phyloP scores from a whole-genome alignment of 2,113 vertebrate genomes.

The Conger conger region DNA sequence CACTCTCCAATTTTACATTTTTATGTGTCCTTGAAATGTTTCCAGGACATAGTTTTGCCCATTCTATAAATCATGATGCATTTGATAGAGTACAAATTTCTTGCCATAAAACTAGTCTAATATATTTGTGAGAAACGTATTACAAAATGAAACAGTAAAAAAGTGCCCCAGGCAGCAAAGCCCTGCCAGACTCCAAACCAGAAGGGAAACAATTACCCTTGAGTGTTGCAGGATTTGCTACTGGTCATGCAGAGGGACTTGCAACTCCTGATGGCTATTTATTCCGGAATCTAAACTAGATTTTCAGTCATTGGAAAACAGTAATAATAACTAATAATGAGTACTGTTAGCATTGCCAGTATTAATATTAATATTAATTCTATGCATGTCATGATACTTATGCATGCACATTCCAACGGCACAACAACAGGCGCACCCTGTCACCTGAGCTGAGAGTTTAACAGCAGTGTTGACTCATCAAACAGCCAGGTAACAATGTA shows the following conservation, averaged over 20 bases:
- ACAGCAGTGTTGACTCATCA: constrained; percentile 40
- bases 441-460: constrained; percentile 14
- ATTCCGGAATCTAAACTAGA: constrained; percentile 36
- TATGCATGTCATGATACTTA: constrained; percentile 18
- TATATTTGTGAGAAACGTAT: constrained; percentile 49
- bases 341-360: neutral
- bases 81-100: constrained; percentile 54
- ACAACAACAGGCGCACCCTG: constrained; percentile 37
- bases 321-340: neutral
- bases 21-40: constrained; percentile 21
- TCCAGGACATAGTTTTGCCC: constrained; percentile 40
- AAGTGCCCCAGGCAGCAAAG: constrained; percentile 30
- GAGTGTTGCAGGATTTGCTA: constrained; percentile 26
- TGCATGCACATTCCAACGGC: constrained; percentile 32
- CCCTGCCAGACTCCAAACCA: constrained; percentile 50
- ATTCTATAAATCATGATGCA: constrained; percentile 42
- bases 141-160: constrained; percentile 51
- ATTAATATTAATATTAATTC: constrained; percentile 33
- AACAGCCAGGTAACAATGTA: constrained; percentile 31
- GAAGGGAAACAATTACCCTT: constrained; percentile 41
- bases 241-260: constrained; percentile 26
- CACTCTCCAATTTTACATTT: constrained; percentile 33
- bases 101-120: constrained; percentile 45
- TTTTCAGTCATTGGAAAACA: constrained; percentile 27
- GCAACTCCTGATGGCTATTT: constrained; percentile 41